phyloP scores from a whole-genome alignment of 2,797 vertebrate genomes.

The Bufotes viridis region DNA sequence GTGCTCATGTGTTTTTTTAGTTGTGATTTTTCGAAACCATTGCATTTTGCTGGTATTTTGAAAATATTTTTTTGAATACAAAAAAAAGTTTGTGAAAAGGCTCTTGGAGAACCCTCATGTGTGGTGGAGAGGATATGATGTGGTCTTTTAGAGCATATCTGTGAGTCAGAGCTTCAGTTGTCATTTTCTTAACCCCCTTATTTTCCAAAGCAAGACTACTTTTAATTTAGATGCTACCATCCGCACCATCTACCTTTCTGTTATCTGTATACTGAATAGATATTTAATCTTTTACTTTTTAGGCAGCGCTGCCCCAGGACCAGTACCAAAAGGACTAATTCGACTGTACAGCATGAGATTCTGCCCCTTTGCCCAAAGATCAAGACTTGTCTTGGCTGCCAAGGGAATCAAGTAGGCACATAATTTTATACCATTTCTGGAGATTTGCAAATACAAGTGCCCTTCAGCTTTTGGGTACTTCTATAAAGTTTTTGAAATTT shows the following conservation, averaged over 20 bases:
- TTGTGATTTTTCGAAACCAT: no score
- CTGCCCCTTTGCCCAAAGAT: slow-evolving; percentile 88
- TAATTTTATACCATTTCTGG: neutral
- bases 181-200: no score
- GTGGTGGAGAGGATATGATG: no score
- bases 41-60: no score
- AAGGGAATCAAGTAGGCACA: slow-evolving; percentile 86
- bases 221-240: neutral
- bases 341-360: slow-evolving; percentile 94
- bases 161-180: no score
- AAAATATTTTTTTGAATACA: no score
- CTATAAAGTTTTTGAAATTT: no score
- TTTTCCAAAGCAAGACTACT: no score
- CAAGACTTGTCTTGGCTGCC: slow-evolving; percentile 83
- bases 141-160: no score
- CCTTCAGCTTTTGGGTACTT: neutral
- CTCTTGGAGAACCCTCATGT: no score
- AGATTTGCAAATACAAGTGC: neutral
- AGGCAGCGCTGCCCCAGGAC: slow-evolving; percentile 82
- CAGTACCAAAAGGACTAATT: slow-evolving; percentile 79
- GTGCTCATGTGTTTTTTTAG: no score
- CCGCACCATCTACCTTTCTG: neutral
- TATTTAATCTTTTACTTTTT: neutral
- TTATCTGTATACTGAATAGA: neutral
- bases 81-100: no score